A percentile compares a stretch with the other conserved stretches of the same genome.
Evolutionary conservation across 1,140 invertebrate species (phyloP).

Genomic region (Microplitis mediator): DNA sequence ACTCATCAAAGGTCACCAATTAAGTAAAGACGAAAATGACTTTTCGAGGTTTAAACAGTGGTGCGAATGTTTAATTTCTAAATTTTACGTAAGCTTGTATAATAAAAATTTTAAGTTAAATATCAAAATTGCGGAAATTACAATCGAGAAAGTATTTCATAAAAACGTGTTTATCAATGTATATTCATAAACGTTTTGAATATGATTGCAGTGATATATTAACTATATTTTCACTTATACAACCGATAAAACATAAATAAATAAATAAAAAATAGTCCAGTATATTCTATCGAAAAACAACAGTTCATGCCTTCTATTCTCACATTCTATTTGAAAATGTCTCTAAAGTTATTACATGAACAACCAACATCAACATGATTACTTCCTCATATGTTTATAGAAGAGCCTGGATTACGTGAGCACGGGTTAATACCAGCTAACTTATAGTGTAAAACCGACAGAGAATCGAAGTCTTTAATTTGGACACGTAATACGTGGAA

Average conservation of each 20-base stretch:
- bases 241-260: too few relatives aligned
- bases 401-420: conserved; percentile 29
- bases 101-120: too few relatives aligned
- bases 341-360: background rate
- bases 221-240: background rate
- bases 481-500: conserved; percentile 25
- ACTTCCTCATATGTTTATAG: conserved; percentile 21
- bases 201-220: background rate
- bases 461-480: conserved; percentile 6
- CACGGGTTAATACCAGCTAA: conserved; percentile 19
- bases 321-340: background rate
- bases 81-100: too few relatives aligned
- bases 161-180: background rate
- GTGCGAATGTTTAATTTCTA: too few relatives aligned
- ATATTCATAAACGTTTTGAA: background rate
- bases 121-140: background rate
- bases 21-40: too few relatives aligned
- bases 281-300: too few relatives aligned
- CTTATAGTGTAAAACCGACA: conserved; percentile 9
- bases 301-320: background rate
- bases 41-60: too few relatives aligned
- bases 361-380: conserved; percentile 26
- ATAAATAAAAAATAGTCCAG: too few relatives aligned
- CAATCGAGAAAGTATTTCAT: too few relatives aligned
- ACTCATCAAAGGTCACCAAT: too few relatives aligned